Evolutionary conservation across 2,113 vertebrate species (phyloP).

Genomic region (Thymallus thymallus): DNA sequence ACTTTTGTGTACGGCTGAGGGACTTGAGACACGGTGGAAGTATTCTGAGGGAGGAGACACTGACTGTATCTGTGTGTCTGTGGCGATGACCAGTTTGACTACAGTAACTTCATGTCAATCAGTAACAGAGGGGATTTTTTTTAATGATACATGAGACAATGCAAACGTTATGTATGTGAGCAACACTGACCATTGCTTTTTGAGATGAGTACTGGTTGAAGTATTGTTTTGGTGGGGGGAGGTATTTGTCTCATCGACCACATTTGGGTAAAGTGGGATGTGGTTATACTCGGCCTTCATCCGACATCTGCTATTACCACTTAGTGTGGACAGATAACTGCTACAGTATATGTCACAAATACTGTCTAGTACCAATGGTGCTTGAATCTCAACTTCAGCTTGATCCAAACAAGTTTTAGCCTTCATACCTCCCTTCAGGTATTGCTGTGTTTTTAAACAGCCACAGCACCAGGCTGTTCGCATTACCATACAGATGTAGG

Average conservation of each 20-base stretch:
- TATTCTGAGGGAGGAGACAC: conserved; percentile 42
- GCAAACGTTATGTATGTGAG: neutral
- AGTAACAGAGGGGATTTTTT: neutral
- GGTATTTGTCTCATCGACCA: neutral
- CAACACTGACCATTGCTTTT: neutral
- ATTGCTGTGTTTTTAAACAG: no score
- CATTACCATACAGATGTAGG: no score
- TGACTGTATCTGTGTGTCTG: conserved; percentile 23
- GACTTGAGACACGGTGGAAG: conserved; percentile 61
- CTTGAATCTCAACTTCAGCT: neutral
- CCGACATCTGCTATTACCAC: neutral
- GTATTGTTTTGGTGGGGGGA: no score
- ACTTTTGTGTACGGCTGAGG: conserved; percentile 22
- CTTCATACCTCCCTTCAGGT: no score
- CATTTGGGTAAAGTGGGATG: neutral
- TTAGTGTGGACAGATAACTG: neutral
- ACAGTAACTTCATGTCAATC: neutral
- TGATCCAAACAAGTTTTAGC: neutral
- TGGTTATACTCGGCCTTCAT: no score
- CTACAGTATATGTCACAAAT: neutral
- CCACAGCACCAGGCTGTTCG: no score
- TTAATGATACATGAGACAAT: no score
- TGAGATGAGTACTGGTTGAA: neutral
- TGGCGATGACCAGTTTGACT: neutral
- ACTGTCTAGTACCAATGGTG: neutral